These are phyloP conservation scores for Pseudolycoriella hygida DNA, from an alignment of 2,888 invertebrate genomes.

Conservation along the genomic window DNA sequence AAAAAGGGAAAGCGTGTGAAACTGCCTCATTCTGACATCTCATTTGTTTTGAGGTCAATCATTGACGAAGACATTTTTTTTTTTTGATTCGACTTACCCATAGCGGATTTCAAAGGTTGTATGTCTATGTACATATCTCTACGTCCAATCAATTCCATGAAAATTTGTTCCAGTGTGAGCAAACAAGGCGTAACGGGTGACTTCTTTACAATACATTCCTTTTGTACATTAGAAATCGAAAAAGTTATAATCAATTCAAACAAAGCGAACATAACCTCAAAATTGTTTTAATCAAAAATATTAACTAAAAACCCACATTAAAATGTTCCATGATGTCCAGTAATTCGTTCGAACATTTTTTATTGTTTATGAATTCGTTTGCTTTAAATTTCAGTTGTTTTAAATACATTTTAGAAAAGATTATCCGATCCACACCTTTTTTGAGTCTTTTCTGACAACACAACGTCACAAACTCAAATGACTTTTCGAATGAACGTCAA, in stretches of 20 bases:
- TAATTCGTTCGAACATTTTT: background rate
- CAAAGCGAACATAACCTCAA: constrained; percentile 32
- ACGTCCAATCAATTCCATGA: constrained; percentile 46
- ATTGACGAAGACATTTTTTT: constrained; percentile 21
- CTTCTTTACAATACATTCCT: constrained; percentile 20
- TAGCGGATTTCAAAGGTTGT: constrained; percentile 34
- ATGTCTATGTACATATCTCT: constrained; percentile 44
- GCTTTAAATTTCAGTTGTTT: background rate
- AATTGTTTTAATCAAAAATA: constrained; percentile 10
- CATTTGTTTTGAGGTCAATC: background rate
- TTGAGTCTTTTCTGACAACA: too few species aligned
- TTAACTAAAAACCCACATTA: constrained; percentile 4
- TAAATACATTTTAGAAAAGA: too few species aligned
- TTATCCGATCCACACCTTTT: too few species aligned
- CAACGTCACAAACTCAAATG: too few species aligned
- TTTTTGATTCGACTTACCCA: constrained; percentile 14
- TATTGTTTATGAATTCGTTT: background rate
- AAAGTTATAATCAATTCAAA: constrained; percentile 13
- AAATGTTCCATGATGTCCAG: constrained; percentile 1
- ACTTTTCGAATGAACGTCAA: too few species aligned
- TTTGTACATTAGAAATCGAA: background rate
- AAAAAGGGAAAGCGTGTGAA: background rate
- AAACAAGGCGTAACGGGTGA: constrained; percentile 36
- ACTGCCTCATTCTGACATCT: background rate
- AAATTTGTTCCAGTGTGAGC: constrained; percentile 53